These are phyloP conservation scores for Thereva unica DNA, from an alignment of 2,888 invertebrate genomes.

Conservation along the genomic window DNA sequence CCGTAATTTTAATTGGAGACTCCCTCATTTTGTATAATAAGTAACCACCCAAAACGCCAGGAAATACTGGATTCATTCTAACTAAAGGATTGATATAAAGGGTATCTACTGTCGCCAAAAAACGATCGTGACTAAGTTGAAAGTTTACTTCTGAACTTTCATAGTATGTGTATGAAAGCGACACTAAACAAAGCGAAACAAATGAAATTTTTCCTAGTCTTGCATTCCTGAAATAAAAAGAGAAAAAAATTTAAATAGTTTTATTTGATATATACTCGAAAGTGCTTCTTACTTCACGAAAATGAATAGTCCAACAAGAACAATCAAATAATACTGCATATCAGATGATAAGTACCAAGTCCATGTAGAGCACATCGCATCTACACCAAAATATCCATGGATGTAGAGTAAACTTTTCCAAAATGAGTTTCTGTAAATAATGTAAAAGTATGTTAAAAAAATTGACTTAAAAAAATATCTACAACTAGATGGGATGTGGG, in stretches of 20 bases:
- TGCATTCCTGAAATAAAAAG: not conserved
- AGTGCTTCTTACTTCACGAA: not conserved
- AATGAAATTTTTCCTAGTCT: not conserved
- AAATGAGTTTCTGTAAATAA: conserved; percentile 11
- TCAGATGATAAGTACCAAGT: conserved; percentile 18
- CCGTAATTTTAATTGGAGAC: conserved; percentile 4
- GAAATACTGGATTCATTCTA: conserved; percentile 5
- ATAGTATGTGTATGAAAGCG: conserved; percentile 1
- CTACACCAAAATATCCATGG: conserved; percentile 8
- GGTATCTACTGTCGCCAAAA: not conserved
- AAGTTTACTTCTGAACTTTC: not conserved
- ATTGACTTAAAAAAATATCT: too few relatives aligned
- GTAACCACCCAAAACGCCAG: conserved; percentile 10
- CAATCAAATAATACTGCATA: conserved; percentile 5
- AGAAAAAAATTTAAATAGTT: not conserved
- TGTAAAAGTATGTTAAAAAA: not conserved
- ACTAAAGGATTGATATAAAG: conserved; percentile 9
- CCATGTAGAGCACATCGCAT: conserved; percentile 12
- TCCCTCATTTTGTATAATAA: not conserved
- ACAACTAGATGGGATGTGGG: too few relatives aligned
- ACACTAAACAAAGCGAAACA: not conserved
- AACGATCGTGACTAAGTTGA: not conserved
- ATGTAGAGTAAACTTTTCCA: conserved; percentile 11
- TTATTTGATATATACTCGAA: not conserved
- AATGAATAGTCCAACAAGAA: conserved; percentile 4